A percentile compares a stretch with the other conserved stretches of the same genome.
Conservation (phyloP, 1,140 invertebrate genomes). For the Hylaeus volcanicus region DNA sequence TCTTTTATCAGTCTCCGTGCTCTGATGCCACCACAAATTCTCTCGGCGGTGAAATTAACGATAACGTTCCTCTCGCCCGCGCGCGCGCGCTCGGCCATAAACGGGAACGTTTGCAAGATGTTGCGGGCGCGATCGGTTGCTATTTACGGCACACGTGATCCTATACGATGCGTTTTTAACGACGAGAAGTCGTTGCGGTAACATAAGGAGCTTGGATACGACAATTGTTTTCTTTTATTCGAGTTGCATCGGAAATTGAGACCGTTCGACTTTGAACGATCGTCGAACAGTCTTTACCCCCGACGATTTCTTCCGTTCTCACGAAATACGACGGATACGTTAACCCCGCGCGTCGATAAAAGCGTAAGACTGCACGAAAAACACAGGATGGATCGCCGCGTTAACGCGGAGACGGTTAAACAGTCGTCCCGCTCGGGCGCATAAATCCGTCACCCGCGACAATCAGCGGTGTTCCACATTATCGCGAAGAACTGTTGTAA, state of each 20-base stretch:
- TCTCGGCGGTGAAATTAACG: background rate
- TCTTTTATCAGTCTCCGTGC: constrained; percentile 43
- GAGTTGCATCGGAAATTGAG: background rate
- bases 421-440: constrained; percentile 12
- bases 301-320: too few relatives aligned
- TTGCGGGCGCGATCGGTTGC: background rate
- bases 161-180: background rate
- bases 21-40: constrained; percentile 2
- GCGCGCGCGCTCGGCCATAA: background rate
- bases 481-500: constrained; percentile 8
- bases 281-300: too few relatives aligned
- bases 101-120: background rate
- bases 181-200: too few relatives aligned
- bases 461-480: constrained; percentile 19
- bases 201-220: too few relatives aligned
- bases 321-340: too few relatives aligned
- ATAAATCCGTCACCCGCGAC: background rate
- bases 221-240: too few relatives aligned
- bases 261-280: background rate
- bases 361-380: too few relatives aligned
- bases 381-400: background rate
- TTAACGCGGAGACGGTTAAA: constrained; percentile 12
- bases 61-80: background rate
- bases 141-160: background rate
- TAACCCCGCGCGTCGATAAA: too few relatives aligned